Percentiles rank a stretch among this genome's conserved stretches.
Conservation (phyloP, 30 jellyfish, hydroid and myxozoan genomes). For the Pelagia noctiluca region DNA sequence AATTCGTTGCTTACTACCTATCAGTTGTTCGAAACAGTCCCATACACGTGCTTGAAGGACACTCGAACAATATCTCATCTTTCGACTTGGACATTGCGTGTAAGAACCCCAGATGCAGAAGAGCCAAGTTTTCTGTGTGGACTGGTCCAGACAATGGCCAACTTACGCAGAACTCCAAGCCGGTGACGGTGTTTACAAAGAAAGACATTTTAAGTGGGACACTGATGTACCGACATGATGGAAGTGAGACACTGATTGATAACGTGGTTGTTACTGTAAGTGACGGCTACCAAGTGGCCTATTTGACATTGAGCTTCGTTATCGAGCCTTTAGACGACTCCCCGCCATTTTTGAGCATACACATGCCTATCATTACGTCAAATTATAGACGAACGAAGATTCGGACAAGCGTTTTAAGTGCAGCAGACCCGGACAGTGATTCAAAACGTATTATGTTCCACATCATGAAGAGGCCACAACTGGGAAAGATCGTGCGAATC, state of each 20-base stretch:
- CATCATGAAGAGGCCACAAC: conserved; percentile 6
- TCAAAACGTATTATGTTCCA: conserved; percentile 19
- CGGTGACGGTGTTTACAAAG: conserved; percentile 27
- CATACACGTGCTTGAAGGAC: conserved; percentile 59
- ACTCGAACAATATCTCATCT: conserved; percentile 12
- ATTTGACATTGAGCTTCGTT: conserved; percentile 29
- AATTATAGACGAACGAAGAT: conserved; percentile 30
- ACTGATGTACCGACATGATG: conserved; percentile 44
- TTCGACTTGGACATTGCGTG: conserved; percentile 34
- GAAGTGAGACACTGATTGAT: conserved; percentile 58
- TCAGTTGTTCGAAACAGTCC: conserved; percentile 54
- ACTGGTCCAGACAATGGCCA: conserved; percentile 55
- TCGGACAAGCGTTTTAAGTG: conserved; percentile 21
- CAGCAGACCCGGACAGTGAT: conserved; percentile 61
- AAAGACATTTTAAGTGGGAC: conserved; percentile 11
- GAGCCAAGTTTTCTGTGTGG: conserved; percentile 49
- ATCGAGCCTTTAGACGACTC: conserved; percentile 70
- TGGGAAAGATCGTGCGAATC: conserved; percentile 35
- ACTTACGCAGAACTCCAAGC: not conserved
- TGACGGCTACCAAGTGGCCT: conserved; percentile 51
- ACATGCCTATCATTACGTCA: conserved; percentile 33
- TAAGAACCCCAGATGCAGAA: conserved; percentile 36
- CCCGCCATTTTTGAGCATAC: conserved; percentile 64
- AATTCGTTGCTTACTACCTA: conserved; percentile 39
- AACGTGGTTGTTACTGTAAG: conserved; percentile 37